Conservation (phyloP, 2,797 vertebrate genomes). For the Taeniopygia guttata region DNA sequence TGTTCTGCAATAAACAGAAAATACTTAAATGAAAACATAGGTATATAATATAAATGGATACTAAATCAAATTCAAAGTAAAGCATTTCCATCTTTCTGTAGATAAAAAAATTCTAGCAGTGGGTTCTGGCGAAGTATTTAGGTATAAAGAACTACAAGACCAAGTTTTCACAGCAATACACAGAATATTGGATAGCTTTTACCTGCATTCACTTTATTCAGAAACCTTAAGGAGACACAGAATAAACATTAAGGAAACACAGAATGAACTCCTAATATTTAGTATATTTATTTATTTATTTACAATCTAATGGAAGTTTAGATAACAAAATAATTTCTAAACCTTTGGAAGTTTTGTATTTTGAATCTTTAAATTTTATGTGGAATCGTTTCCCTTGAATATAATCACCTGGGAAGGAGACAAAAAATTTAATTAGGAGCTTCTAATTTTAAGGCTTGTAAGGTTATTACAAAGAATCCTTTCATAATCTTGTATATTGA, state of each 20-base stretch:
- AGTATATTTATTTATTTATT: neutral
- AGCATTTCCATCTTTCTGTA: neutral
- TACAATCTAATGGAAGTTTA: neutral
- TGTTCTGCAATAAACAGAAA: neutral
- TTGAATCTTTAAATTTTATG: neutral
- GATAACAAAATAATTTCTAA: neutral
- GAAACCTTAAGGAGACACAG: neutral
- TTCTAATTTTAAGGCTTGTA: neutral
- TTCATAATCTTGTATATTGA: neutral
- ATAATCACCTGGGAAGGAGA: neutral
- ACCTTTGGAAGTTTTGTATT: neutral
- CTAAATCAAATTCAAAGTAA: neutral
- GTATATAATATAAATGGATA: neutral
- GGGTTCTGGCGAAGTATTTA: neutral
- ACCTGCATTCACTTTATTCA: neutral
- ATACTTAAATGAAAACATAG: neutral
- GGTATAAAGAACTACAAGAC: neutral
- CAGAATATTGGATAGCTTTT: neutral
- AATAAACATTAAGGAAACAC: neutral
- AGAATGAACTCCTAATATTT: neutral
- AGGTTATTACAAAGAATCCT: neutral
- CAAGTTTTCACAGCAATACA: neutral
- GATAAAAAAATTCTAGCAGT: neutral
- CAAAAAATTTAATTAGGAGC: neutral
- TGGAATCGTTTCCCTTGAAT: neutral